Evolutionary conservation across 2,113 vertebrate genomes (phyloP).

Genomic region (Gnathonemus longibarbis): DNA sequence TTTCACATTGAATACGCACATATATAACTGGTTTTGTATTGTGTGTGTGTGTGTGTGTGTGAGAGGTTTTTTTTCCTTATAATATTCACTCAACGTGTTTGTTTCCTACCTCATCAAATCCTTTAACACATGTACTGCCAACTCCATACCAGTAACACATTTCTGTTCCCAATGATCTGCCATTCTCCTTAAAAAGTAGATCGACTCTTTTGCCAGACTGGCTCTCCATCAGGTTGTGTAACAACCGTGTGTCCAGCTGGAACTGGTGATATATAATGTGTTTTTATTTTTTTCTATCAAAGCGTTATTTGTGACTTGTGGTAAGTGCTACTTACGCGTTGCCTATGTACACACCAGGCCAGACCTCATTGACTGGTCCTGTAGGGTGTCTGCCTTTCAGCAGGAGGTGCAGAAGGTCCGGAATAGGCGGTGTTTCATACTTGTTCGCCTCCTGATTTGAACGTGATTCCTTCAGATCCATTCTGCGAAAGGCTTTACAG

Average conservation of each 20-base stretch:
- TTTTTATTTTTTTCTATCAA: neutral
- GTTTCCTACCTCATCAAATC: neutral
- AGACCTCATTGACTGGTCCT: constrained; percentile 59
- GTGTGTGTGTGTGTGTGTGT: neutral
- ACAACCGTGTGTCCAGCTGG: constrained; percentile 8
- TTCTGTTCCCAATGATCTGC: neutral
- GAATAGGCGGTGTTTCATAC: constrained; percentile 53
- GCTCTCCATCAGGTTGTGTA: neutral
- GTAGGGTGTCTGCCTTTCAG: constrained; percentile 52
- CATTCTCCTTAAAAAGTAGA: neutral
- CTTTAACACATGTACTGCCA: neutral
- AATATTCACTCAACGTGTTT: neutral
- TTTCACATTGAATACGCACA: too few species aligned
- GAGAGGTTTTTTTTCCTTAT: neutral
- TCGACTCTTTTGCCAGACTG: neutral
- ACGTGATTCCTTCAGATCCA: constrained; percentile 24
- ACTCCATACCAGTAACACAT: neutral
- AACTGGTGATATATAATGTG: neutral
- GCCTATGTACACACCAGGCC: constrained; percentile 57
- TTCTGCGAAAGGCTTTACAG: neutral
- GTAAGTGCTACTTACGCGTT: constrained; percentile 48
- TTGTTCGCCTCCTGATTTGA: constrained; percentile 40
- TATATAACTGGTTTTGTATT: neutral
- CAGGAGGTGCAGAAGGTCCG: constrained; percentile 57
- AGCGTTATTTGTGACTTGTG: neutral